A percentile compares a stretch with the other conserved stretches of the same genome.
phyloP scores from a whole-genome alignment of 1,140 invertebrate genomes.

The Paramacrobiotus metropolitanus region DNA sequence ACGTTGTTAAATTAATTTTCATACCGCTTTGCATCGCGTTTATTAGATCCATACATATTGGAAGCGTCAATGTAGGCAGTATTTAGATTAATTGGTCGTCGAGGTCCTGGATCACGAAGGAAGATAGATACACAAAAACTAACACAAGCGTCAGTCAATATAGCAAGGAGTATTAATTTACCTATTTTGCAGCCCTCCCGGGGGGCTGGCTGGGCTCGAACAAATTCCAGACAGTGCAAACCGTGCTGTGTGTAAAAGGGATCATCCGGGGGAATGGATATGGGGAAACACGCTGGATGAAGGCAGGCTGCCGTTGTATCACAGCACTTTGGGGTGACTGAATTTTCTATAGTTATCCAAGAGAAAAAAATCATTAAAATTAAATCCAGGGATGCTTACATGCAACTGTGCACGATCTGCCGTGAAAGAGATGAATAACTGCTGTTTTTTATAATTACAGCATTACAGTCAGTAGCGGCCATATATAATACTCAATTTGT shows the following conservation, averaged over 20 bases:
- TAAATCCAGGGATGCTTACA: not conserved
- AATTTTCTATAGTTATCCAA: not conserved
- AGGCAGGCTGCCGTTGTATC: conserved; percentile 6
- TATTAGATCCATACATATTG: not conserved
- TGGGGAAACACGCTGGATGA: conserved; percentile 60
- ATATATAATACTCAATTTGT: not conserved
- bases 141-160: not conserved
- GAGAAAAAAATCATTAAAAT: not conserved
- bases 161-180: not conserved
- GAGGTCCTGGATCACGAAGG: not conserved
- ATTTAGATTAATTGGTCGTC: not conserved
- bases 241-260: not conserved
- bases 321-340: not conserved
- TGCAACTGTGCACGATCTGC: too few species aligned
- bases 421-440: too few species aligned
- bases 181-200: not conserved
- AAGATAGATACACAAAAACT: not conserved
- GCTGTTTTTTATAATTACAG: not conserved
- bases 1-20: too few species aligned
- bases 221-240: not conserved
- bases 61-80: not conserved
- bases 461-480: not conserved
- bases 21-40: not conserved
- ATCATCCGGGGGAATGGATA: conserved; percentile 18
- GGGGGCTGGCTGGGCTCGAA: not conserved